A percentile compares a stretch with the other conserved stretches of the same genome.
Evolutionary conservation across 1,140 invertebrate genomes (phyloP).

Genomic region (Pemphigus obesinymphae): DNA sequence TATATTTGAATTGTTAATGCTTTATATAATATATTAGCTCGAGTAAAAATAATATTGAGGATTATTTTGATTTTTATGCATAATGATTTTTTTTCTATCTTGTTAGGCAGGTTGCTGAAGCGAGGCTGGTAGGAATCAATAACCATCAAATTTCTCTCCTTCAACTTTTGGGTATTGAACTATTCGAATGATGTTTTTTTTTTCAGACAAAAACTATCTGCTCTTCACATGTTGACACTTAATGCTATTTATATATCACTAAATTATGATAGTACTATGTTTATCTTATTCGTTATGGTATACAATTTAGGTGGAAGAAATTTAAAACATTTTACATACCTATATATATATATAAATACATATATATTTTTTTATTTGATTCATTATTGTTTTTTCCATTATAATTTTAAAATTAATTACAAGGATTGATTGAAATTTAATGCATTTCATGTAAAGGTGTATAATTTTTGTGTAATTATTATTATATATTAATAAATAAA

Average conservation of each 20-base stretch:
- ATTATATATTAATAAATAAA: constrained; percentile 27
- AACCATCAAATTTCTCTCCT: constrained; percentile 35
- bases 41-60: not conserved
- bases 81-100: constrained; percentile 40
- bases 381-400: constrained; percentile 38
- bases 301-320: constrained; percentile 8
- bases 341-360: constrained; percentile 6
- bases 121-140: constrained; percentile 37
- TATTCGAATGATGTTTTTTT: constrained; percentile 14
- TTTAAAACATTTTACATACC: constrained; percentile 23
- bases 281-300: constrained; percentile 26
- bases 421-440: constrained; percentile 2
- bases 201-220: constrained; percentile 29
- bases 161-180: constrained; percentile 37
- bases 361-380: constrained; percentile 29
- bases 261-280: constrained; percentile 27
- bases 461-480: constrained; percentile 31
- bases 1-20: not conserved
- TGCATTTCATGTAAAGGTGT: constrained; percentile 16
- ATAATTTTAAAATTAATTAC: not conserved
- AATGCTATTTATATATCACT: constrained; percentile 10
- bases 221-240: constrained; percentile 25
- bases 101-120: constrained; percentile 39
- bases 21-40: not conserved
- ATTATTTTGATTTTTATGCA: constrained; percentile 27